Base-by-base conservation (phyloP, 2,888 invertebrate species). In the Oligia fasciuncula region DNA sequence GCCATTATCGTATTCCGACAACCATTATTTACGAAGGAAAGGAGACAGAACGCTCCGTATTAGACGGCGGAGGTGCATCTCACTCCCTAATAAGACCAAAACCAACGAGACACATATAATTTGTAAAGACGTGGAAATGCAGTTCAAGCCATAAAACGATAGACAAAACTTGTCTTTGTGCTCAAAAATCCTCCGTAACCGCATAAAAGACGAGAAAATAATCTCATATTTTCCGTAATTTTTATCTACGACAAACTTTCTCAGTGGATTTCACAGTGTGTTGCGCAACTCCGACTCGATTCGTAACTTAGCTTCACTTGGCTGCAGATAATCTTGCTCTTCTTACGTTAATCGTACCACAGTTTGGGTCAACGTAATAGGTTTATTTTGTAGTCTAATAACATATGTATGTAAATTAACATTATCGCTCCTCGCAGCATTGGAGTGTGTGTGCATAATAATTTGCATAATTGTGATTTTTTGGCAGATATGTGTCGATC, bases 181-280 rank as follows among this genome's bases (percentile, higher is more conserved):
- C 57, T 73, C 65, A 35, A 76, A 46, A 75, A 76, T 13, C 43
- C 43, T 76, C 49, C 43, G 46, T 57, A 14, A n/a, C 14, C 49
- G 46, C 62, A 71, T 54, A 72, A 73, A 67, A 73, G 49, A 67
- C 57, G 72, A 74, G 46, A 71, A 74, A 77, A 82, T 72, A 80
- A 76, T 81, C 74, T 81, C 74, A 79, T 77, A 81, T 80, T 88
- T 88, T 80, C 79, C 79, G 77, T 83, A 83, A 80, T 81, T 86
- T 85, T 84, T 83, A 87, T 86, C 84, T 83, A 79, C 77, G 72
- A 62, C 71, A 76, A 86, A 88, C 89, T 88, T 88, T 88, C 89
- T 83, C 86, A 57, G 72, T 76, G 75, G 87, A 80, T 85, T 85
- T 83, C 86, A 80, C 80, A 81, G 83, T 43, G 73, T 35, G 69